These are phyloP conservation scores for Gallinago undulata DNA, from an alignment of 2,113 vertebrate genomes.

Conservation along the genomic window DNA sequence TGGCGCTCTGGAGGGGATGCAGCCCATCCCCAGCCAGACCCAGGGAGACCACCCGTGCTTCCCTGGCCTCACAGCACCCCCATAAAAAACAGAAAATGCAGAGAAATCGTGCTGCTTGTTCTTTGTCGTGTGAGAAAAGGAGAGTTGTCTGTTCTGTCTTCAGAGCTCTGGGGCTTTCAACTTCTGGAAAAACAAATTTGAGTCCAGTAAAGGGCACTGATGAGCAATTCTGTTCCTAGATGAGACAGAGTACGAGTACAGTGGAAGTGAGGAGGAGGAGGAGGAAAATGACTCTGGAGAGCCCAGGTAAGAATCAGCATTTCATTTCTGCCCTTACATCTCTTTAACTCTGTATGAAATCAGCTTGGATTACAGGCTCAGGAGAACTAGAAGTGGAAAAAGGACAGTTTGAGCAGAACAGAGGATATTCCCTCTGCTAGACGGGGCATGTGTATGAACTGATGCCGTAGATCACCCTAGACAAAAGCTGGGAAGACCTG, in stretches of 20 bases:
- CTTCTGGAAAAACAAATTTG: constrained; percentile 13
- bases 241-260: constrained; percentile 98
- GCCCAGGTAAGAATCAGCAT: constrained; percentile 82
- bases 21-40: not conserved
- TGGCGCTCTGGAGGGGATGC: rapidly evolving
- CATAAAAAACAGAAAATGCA: not conserved
- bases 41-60: not conserved
- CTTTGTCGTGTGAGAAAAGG: not conserved
- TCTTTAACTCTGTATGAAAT: not conserved
- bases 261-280: constrained; percentile 97
- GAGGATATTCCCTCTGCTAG: not conserved
- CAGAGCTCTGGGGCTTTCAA: not conserved
- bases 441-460: not conserved
- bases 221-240: constrained; percentile 79
- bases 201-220: constrained; percentile 50
- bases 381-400: not conserved
- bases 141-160: not conserved
- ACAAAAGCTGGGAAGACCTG: not conserved
- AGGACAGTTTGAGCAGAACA: not conserved
- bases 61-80: not conserved
- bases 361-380: not conserved
- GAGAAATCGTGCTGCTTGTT: not conserved
- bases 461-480: not conserved
- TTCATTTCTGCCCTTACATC: not conserved
- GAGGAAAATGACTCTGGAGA: constrained; percentile 96